Evolutionary conservation across 2,113 vertebrate species (phyloP), one percentile per base, ranked within the genome.

Genomic region (Varanus salvator): DNA sequence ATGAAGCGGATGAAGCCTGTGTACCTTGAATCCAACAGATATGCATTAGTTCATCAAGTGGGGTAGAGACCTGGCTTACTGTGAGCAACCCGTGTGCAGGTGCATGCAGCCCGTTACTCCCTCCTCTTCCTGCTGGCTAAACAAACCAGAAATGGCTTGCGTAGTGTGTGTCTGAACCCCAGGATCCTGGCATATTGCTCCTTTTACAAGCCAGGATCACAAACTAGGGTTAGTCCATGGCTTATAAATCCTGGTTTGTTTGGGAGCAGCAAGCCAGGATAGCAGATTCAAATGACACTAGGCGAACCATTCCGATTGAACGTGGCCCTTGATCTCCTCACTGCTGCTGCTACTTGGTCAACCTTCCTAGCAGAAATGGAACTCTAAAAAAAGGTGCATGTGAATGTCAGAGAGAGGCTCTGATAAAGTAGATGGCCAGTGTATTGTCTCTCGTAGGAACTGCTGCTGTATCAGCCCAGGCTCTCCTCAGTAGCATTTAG

Each of bases 371-470:
- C 92, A 78, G 86, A 94, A 94, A 94, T 92, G 93, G 90, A 54
- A 57, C 86, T 77, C 48, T 81, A 57, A 29, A 48, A 78, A 48
- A 48, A 23, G 12, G 90, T 77, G n/a, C n/a, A 25, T 19, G 12
- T 23, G 19, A 4, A 12, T 66, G 25, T 4, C 57, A 66, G 5
- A 14, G 81, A 11, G 57, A 34, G 80, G 23, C n/a, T 83, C 48
- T 66, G 2, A 64, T 60, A 29, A 48, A 84, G 34, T 34, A 66
- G 90, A 76, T 89, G 92, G 89, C 92, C 94, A 91, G 81, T 87
- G 38, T 80, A 15, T 91, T 88, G 94, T 95, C 95, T 95, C 95
- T 95, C 95, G 95, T 84, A 95, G 95, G 29, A 29, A 12, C 60
- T 48, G 29, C 52, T 81, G 6, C 27, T 48, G 15, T 48, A 38